Base-by-base conservation (phyloP, 2,888 invertebrate species). In the Fissipunctia ypsillon region DNA sequence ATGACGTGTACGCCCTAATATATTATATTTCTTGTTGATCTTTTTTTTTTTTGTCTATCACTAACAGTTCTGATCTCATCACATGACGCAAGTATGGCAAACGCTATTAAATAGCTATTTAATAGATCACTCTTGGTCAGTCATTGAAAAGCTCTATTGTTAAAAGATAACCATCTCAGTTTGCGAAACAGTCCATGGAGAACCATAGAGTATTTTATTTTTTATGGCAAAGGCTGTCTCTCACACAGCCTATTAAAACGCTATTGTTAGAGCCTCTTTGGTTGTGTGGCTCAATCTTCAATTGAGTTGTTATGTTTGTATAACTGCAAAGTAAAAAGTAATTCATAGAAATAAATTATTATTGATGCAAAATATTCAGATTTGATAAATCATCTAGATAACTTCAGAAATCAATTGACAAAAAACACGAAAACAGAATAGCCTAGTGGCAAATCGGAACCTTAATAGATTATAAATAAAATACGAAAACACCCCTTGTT, bases 61-160 rank as follows among this genome's bases (percentile, higher is more conserved):
- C 45, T 64, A 61, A 75, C 41, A 72, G 68, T 63, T 80, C 71
- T 87, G 87, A 87, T 80, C 79, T 87, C 87, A 87, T 84, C 77
- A 57, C 38, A 77, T 87, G 87, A 86, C 81, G 81, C 56, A 84
- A 87, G 52, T 72, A 57, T 70, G 70, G 69, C 72, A 75, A 73
- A 75, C 60, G 45, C 83, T 74, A 85, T 87, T 79, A 84, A 81
- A 86, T 67, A 76, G 76, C 81, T n/a, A n/a, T n/a, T n/a, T n/a
- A n/a, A n/a, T n/a, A n/a, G 72, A 87, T 84, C 85, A 77, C 69
- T 80, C 78, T 79, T 79, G 57, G 59, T 54, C 59, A 22, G 65
- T 60, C 68, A 80, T 84, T 83, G 68, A 80, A 83, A 72, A 83
- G 63, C 57, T 48, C 73, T 73, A 80, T 84, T 83, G 81, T 86